Evolutionary conservation across 2,888 invertebrate species (phyloP), one percentile per base, ranked within the genome.

Genomic region (Amphipoea lucens): DNA sequence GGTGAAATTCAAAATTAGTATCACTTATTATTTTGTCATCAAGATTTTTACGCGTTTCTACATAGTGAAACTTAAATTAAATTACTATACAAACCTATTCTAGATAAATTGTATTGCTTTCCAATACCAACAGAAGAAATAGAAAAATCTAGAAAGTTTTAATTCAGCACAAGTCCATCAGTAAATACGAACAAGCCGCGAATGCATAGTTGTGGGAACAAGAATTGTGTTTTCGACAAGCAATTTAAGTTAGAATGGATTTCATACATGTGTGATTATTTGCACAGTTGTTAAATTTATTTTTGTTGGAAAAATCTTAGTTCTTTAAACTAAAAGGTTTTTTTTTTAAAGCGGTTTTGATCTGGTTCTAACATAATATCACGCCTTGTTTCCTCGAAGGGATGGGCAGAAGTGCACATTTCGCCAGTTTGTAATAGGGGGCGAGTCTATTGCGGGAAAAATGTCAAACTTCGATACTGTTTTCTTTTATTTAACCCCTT

Each of bases 241-340:
- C 87, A 88, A 88, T 88, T 85, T 82, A 81, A 87, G 79, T 87
- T 88, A 11, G 63, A 74, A 74, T 42, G n/a, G 57, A 63, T 80
- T 78, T 80, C 74, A 72, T 72, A 68, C 54, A 57, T 69, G 45
- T 69, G 48, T 40, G 67, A 62, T 63, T 74, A 63, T 73, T 82
- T 78, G 65, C 63, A 9, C 42, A 74, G 23, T 45, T 29, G 6
- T 20, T n/a, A 42, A 6, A 7, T 51, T n/a, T 36, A 2, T 54
- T 66, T 73, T 74, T 51, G 5, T 29, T 9, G 2, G n/a, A 36
- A 0, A 4, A 29, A 66, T 5, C 7, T 77, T 23, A 29, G 7
- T 51, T 48, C 5, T 45, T 17, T 14, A 17, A 54, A 54, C 7
- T 23, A 29, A 72, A 45, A 45, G 14, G n/a, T 23, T 40, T n/a